These are phyloP conservation scores for Dendrocopos noguchii DNA, from an alignment of 2,113 vertebrate species.

Conservation along the genomic window DNA sequence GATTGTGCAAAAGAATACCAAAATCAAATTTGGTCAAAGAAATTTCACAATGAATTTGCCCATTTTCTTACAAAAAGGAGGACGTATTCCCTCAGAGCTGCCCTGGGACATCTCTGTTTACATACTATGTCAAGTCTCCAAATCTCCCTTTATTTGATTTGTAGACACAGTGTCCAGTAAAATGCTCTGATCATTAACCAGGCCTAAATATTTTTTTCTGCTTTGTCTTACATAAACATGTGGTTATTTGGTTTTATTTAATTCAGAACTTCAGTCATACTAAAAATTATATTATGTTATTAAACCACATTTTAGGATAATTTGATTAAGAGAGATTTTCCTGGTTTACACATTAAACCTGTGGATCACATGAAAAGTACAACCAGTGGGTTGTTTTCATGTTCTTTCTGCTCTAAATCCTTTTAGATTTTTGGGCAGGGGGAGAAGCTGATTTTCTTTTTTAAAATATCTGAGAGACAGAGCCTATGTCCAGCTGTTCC, in stretches of 20 bases:
- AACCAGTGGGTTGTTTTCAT: background rate
- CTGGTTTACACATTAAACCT: background rate
- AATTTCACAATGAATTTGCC: background rate
- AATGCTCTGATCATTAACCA: slow-evolving; percentile 22
- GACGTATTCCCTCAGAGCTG: background rate
- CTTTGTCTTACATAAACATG: slow-evolving; percentile 13
- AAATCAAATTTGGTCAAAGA: background rate
- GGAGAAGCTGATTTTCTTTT: background rate
- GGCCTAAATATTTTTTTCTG: slow-evolving; percentile 33
- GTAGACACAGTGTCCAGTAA: slow-evolving; percentile 1
- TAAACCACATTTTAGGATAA: background rate
- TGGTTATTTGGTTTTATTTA: background rate
- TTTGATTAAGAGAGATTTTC: slow-evolving; percentile 1
- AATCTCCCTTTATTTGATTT: slow-evolving; percentile 19
- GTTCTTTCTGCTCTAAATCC: background rate
- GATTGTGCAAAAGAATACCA: background rate
- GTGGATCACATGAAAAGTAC: background rate
- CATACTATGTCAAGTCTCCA: slow-evolving; percentile 11
- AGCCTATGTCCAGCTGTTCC: background rate
- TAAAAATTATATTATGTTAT: background rate
- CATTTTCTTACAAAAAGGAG: background rate
- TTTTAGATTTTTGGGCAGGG: background rate
- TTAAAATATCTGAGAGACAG: background rate
- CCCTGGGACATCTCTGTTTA: slow-evolving; percentile 6
- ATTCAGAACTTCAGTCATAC: background rate